Evolutionary conservation across 2,113 vertebrate genomes (phyloP).

Genomic region (Podarcis raffonei): DNA sequence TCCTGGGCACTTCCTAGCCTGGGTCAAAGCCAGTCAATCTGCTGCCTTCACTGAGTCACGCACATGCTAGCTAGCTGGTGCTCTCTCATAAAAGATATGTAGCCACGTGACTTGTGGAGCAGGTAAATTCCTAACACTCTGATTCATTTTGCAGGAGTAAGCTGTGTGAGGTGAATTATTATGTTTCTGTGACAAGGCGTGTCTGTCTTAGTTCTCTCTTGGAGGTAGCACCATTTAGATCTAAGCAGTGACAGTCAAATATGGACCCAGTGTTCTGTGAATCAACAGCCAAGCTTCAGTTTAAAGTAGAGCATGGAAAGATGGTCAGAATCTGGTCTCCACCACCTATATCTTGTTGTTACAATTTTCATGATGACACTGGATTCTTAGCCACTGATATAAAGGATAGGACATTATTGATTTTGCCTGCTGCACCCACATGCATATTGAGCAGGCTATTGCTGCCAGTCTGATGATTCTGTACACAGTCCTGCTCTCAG

Average conservation of each 20-base stretch:
- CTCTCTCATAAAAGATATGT: background rate
- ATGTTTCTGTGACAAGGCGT: background rate
- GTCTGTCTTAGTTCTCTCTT: too few species aligned
- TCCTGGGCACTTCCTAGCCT: background rate
- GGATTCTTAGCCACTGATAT: background rate
- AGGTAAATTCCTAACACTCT: background rate
- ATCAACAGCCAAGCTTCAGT: background rate
- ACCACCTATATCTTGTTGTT: background rate
- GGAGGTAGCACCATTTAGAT: too few species aligned
- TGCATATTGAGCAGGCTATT: background rate
- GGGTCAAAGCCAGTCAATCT: constrained; percentile 12
- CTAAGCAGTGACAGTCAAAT: background rate
- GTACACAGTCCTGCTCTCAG: background rate
- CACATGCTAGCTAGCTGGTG: background rate
- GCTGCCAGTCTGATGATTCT: background rate
- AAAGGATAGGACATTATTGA: background rate
- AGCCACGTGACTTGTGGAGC: background rate
- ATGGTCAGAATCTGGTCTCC: background rate
- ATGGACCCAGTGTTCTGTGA: background rate
- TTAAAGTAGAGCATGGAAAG: background rate
- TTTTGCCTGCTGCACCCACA: background rate
- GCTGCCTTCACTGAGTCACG: background rate
- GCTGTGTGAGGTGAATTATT: background rate
- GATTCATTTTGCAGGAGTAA: background rate
- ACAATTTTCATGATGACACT: background rate